Evolutionary conservation across 2,797 vertebrate species (phyloP).

Genomic region (Erpetoichthys calabaricus): DNA sequence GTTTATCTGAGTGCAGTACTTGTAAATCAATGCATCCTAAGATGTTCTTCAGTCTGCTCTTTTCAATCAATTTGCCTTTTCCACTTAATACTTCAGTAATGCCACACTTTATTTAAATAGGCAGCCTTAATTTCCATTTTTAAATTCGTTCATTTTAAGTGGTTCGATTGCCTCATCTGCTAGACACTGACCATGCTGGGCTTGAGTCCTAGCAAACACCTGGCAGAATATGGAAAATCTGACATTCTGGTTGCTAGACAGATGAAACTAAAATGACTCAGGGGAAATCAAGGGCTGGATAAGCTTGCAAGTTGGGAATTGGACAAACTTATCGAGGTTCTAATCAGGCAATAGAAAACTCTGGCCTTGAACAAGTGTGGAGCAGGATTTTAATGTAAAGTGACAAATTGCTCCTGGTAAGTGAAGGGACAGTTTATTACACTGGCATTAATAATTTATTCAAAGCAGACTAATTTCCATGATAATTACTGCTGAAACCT

Average conservation of each 20-base stretch:
- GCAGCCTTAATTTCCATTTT: conserved; percentile 11
- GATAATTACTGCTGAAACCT: conserved; percentile 18
- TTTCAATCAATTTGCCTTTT: conserved; percentile 15
- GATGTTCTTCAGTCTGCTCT: background rate
- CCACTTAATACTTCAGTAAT: conserved; percentile 11
- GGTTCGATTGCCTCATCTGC: conserved; percentile 16
- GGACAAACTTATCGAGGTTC: conserved; percentile 12
- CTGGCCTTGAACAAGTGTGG: conserved; percentile 14
- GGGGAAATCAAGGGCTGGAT: conserved; percentile 19
- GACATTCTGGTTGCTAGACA: conserved; percentile 9
- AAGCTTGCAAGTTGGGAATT: conserved; percentile 12
- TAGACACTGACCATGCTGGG: conserved; percentile 5
- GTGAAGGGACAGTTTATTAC: conserved; percentile 17
- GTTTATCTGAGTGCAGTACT: conserved; percentile 7
- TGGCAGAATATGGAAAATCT: conserved; percentile 1
- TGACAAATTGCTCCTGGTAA: conserved; percentile 23
- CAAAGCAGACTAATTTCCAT: conserved; percentile 13
- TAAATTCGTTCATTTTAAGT: conserved; percentile 12
- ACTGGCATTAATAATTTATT: conserved; percentile 15
- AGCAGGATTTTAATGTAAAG: conserved; percentile 20
- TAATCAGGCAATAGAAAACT: conserved; percentile 18
- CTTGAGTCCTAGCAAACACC: conserved; percentile 8
- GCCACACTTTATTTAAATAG: conserved; percentile 20
- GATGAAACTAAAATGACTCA: conserved; percentile 6
- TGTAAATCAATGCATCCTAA: conserved; percentile 3